Evolutionary conservation across 2,113 vertebrate genomes (phyloP).

Genomic region (Tragelaphus buxtoni): DNA sequence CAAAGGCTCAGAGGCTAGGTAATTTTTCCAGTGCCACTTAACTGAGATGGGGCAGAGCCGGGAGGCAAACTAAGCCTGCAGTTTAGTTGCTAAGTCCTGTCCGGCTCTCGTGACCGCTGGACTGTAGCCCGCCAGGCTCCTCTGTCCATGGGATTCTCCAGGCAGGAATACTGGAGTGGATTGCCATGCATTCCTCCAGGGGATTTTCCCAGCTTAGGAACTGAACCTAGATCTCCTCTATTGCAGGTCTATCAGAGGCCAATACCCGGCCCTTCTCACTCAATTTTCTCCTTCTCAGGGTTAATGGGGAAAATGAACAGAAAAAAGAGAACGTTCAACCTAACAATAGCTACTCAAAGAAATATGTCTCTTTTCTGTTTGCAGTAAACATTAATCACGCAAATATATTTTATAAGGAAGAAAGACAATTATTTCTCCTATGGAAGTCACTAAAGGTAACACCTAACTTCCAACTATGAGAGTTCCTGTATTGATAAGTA

Average conservation of each 20-base stretch:
- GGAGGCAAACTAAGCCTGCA: neutral
- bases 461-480: neutral
- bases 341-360: neutral
- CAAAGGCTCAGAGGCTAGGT: neutral
- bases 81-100: neutral
- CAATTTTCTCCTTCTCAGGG: neutral
- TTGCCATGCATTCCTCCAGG: neutral
- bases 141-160: neutral
- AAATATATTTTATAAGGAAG: neutral
- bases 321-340: neutral
- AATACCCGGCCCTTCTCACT: neutral
- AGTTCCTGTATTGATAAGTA: neutral
- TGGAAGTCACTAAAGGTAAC: neutral
- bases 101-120: accelerated
- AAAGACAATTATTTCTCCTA: neutral
- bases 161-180: neutral
- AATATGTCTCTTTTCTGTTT: neutral
- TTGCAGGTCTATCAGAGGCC: neutral
- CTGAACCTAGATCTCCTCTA: neutral
- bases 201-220: neutral
- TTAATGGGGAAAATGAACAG: neutral
- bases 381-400: neutral
- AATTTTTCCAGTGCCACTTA: neutral
- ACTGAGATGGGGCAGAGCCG: neutral
- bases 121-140: neutral